Percentiles rank a stretch among this genome's conserved stretches.
phyloP scores from a whole-genome alignment of 1,140 invertebrate genomes.

The Homalodisca vitripennis region DNA sequence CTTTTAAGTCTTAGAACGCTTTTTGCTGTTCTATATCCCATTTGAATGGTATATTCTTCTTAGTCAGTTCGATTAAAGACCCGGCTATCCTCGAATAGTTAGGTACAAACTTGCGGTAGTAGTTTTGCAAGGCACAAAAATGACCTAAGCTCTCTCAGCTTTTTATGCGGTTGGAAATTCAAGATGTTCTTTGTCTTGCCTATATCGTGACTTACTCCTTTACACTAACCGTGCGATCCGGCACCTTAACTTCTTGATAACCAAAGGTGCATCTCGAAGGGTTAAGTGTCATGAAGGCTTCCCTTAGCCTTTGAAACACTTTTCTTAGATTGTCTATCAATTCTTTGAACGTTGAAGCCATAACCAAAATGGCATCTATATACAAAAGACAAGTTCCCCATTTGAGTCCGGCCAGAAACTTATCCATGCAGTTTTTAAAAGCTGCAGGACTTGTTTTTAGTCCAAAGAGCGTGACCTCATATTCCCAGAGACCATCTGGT shows the following conservation, averaged over 20 bases:
- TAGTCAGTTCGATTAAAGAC: conserved; percentile 44
- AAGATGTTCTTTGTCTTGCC: conserved; percentile 44
- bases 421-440: too few species aligned
- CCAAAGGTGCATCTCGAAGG: conserved; percentile 45
- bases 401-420: conserved; percentile 31
- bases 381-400: conserved; percentile 32
- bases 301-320: too few species aligned
- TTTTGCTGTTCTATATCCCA: neutral
- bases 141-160: conserved; percentile 29
- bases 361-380: conserved; percentile 43
- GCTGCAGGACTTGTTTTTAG: too few species aligned
- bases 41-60: neutral
- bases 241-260: too few species aligned
- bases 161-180: conserved; percentile 42
- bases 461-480: too few species aligned
- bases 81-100: conserved; percentile 44
- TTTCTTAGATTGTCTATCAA: too few species aligned
- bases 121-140: conserved; percentile 42
- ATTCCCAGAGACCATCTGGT: too few species aligned
- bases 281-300: conserved; percentile 44
- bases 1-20: neutral
- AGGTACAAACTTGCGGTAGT: conserved; percentile 46
- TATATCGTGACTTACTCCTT: conserved; percentile 40
- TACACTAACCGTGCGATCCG: conserved; percentile 45
- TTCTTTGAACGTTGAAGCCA: conserved; percentile 34